Conservation (phyloP, 2,113 vertebrate species). For the Oreochromis tanganicae region DNA sequence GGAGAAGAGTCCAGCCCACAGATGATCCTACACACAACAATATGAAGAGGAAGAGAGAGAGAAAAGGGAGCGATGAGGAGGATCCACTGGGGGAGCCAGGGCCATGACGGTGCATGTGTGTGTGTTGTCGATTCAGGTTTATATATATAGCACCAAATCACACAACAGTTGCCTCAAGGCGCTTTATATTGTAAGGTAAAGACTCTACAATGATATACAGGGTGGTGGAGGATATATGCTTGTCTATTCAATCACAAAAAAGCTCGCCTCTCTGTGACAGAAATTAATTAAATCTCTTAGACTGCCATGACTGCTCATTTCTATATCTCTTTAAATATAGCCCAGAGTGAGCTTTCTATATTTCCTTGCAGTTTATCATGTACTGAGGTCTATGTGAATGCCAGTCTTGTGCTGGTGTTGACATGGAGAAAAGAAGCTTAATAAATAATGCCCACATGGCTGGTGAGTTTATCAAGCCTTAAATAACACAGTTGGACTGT, state of each 20-base stretch:
- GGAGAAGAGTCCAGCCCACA: background rate
- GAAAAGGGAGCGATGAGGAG: background rate
- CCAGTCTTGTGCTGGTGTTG: background rate
- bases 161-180: background rate
- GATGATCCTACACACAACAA: background rate
- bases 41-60: background rate
- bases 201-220: background rate
- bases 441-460: conserved; percentile 3
- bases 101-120: background rate
- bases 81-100: background rate
- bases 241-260: background rate
- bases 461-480: conserved; percentile 20
- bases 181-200: background rate
- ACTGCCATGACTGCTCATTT: background rate
- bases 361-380: background rate
- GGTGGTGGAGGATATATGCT: background rate
- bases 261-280: background rate
- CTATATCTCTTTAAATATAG: background rate
- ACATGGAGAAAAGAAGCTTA: background rate
- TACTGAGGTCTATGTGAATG: background rate
- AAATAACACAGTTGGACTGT: conserved; percentile 29
- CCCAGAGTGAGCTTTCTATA: background rate
- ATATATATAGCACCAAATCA: background rate
- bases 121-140: background rate
- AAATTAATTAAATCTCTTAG: background rate